Evolutionary conservation across 2,797 vertebrate genomes (phyloP), one percentile per base, ranked within the genome.

Genomic region (Brachymystax lenok): DNA sequence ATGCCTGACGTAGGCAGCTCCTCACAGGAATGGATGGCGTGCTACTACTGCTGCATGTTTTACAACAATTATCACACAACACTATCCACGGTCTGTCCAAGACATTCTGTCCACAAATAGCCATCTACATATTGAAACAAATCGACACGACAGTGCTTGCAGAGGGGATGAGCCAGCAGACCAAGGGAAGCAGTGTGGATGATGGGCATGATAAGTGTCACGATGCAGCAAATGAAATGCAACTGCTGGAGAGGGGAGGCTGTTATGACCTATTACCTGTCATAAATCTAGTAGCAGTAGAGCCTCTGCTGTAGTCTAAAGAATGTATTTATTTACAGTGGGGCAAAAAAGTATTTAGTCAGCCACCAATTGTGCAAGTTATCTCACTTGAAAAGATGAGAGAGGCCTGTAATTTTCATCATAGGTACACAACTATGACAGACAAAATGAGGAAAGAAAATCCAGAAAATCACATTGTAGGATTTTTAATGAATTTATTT

Each of bases 141-240:
- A 66, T 66, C 21, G 27, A 28, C 24, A 4, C 14, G 28, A 30
- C 24, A 10, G 24, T 30, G 8, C 40, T 46, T 46, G 40, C 8
- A 46, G 40, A 46, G 7, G 12, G 27, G 63, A 66, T 27, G 27
- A 70, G 35, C 14, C 17, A 35, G 28, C 14, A 1, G 19, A 70
- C 50, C 35, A 71, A 16, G 27, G 6, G 46, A 54, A 52, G 16
- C 21, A 27, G 69, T 28, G 40, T 5, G 69, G 69, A 71, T 71
- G 21, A 71, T 3, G 27, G 21, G 50, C 13, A 51, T 14, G 6
- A 51, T 24, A 10, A 8, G 50, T 51, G 40, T 27, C 69, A 28
- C 69, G 12, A 50, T 52, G 69, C 40, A 51, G 69, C 16, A 27
- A 71, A 16, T 51, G 16, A 71, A 54, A 71, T 28, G 50, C 69